Evolutionary conservation across 2,113 vertebrate species (phyloP), one percentile per base, ranked within the genome.

Genomic region (Dicerorhinus sumatrensis): DNA sequence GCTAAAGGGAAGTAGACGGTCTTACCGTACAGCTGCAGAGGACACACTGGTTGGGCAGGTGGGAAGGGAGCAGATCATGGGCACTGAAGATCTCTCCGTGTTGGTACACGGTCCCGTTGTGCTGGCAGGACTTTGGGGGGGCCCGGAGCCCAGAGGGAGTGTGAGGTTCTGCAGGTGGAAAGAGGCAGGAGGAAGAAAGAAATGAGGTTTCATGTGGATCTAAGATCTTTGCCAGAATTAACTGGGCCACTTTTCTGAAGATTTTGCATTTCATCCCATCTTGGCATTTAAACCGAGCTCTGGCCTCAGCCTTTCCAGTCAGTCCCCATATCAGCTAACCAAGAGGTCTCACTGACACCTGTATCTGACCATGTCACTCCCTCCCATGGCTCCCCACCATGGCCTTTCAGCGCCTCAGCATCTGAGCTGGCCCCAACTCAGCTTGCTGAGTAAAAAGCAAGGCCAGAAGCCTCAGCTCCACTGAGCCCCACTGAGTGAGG

Each of bases 21-120:
- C 99, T 99, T 98, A 99, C 99, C 0, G 99, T 99, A 95, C 99
- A 99, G 93, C 99, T 99, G 98, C 99, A 99, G 99, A 99, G 99
- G 79, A 99, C 99, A 97, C 99, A 99, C 98, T 99, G 99, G 97
- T 99, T 99, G 48, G 99, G 98, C 95, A 99, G 99, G 90, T 98
- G 99, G 94, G 99, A 99, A 1, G 99, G 99, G 96, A 99, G 99
- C 42, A 99, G 99, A 96, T 99, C 99, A 0, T 97, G 99, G 84
- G 98, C 99, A 67, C 99, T 99, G 98, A 99, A 99, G 97, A 99
- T 99, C 98, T 99, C 99, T 12, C 99, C 99, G 0, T 99, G 99
- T 97, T 99, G 99, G 97, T 99, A 99, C 17, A 98, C 94, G 0
- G 98, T 99, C 77, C 99, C 99, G 0, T 99, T 99, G 98, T 99